Percentiles rank a stretch among this genome's conserved stretches.
Evolutionary conservation across 2,888 invertebrate species (phyloP).

Genomic region (Galerucella calmariensis): DNA sequence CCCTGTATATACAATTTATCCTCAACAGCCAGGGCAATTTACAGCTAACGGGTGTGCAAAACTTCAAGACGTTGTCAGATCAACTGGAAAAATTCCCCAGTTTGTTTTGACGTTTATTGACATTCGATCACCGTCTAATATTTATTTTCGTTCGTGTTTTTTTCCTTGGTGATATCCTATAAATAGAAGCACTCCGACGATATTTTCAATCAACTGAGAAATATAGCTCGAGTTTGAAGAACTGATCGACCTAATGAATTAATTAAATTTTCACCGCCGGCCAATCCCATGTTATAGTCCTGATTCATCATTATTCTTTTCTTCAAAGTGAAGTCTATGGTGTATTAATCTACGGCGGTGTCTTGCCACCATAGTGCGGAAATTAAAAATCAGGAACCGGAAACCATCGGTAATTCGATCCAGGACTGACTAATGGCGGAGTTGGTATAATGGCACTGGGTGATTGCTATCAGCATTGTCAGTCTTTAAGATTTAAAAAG

Average conservation of each 20-base stretch:
- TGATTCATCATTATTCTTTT: conserved; percentile 35
- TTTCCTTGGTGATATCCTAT: neutral
- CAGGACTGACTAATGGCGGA: conserved; percentile 44
- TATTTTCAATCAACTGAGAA: neutral
- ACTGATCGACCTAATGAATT: conserved; percentile 14
- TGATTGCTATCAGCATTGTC: conserved; percentile 44
- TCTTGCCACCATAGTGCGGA: conserved; percentile 47
- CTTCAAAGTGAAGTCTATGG: conserved; percentile 5
- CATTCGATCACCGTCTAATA: too few relatives aligned
- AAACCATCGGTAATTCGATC: conserved; percentile 51
- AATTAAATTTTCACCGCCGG: conserved; percentile 37
- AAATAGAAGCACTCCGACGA: neutral
- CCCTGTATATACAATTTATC: too few relatives aligned
- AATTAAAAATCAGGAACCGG: conserved; percentile 61
- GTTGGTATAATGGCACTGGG: conserved; percentile 37
- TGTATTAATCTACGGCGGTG: conserved; percentile 21
- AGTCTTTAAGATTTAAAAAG: conserved; percentile 42
- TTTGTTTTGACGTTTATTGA: too few relatives aligned
- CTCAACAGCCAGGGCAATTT: too few relatives aligned
- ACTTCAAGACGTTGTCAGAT: too few relatives aligned
- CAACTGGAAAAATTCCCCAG: too few relatives aligned
- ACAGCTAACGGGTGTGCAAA: too few relatives aligned
- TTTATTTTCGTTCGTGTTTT: too few relatives aligned
- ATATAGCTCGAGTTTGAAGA: neutral
- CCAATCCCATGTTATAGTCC: conserved; percentile 34